Base-by-base conservation (phyloP, 2,113 vertebrate genomes). In the Poeciliopsis retropinna region DNA sequence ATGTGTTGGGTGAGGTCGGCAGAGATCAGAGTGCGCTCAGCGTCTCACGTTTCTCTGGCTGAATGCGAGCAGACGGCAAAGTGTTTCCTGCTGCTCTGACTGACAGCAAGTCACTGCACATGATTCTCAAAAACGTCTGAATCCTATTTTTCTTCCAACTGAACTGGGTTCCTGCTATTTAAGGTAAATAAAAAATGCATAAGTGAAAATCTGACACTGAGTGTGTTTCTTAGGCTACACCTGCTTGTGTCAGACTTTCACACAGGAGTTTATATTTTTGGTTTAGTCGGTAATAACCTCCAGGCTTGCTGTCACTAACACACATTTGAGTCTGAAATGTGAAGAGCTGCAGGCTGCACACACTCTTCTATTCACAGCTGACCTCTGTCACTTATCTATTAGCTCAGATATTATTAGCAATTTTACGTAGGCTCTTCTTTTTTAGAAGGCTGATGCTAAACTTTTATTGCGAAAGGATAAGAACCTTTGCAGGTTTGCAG, bases 41-140 rank as follows among this genome's bases (percentile, higher is more conserved):
- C 10, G 70, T 72, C 75, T 92, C 84, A 0, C 41, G 87, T 94
- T 91, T 85, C 91, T 70, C 57, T 72, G 79, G 78, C 85, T 79
- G 51, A 85, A 82, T 78, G 84, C 85, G 83, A 89, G 80, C 80
- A 84, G 70, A 31, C 70, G 68, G 68, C 76, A 69, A 2, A 2
- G 51, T 69, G 61, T 27, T 51, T 37, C 47, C 41, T 64, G 75
- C 63, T 57, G 51, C 51, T 57, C 51, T 17, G 51, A 22, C 78
- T 51, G 68, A 12, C 67, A 82, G 84, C 63, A 67, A 71, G 75
- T 87, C 86, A 37, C 87, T 89, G 82, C 64, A 82, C 87, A 67
- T 39, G 64, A n/a, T 28, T 1, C 74, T 17, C 63, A 27, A 61
- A 11, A 14, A 29, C 66, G 70, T 63, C 39, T 51, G 41, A 60